Conservation (phyloP, 2,888 invertebrate genomes). For the Encarsia formosa region DNA sequence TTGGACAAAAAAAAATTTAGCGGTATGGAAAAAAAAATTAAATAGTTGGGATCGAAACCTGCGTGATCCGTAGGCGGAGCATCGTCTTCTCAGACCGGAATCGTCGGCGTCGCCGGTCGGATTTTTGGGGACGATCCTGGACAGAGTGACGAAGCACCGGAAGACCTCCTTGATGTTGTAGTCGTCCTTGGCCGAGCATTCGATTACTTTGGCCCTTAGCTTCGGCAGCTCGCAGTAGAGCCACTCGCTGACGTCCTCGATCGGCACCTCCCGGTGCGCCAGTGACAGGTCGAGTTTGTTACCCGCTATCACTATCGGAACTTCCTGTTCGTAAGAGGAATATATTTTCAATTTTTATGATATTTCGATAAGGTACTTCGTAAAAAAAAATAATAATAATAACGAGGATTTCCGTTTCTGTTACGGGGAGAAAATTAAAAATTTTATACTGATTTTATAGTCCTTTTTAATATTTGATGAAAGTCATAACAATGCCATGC, state of each 20-base stretch:
- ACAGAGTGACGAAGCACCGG: conserved; percentile 71
- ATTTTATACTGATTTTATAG: no score
- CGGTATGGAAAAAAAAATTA: no score
- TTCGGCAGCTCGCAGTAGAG: conserved; percentile 71
- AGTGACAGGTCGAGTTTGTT: conserved; percentile 77
- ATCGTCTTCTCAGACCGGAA: conserved; percentile 65
- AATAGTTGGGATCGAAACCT: no score
- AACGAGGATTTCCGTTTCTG: no score
- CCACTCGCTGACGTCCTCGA: conserved; percentile 80
- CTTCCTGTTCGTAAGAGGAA: conserved; percentile 65
- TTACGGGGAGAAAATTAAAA: no score
- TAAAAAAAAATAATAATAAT: no score
- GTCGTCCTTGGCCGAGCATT: conserved; percentile 76
- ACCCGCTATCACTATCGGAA: conserved; percentile 82
- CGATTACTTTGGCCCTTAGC: conserved; percentile 70
- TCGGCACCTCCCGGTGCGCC: conserved; percentile 66
- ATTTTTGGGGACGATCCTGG: conserved; percentile 63
- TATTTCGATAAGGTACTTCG: no score
- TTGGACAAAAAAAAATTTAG: no score
- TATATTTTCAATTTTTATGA: no score
- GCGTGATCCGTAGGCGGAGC: conserved; percentile 65
- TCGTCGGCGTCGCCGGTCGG: conserved; percentile 54
- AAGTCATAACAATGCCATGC: no score
- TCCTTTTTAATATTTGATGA: no score
- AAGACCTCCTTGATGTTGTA: conserved; percentile 76